phyloP scores from a whole-genome alignment of 2,888 invertebrate species.

The Cantharis rufa region DNA sequence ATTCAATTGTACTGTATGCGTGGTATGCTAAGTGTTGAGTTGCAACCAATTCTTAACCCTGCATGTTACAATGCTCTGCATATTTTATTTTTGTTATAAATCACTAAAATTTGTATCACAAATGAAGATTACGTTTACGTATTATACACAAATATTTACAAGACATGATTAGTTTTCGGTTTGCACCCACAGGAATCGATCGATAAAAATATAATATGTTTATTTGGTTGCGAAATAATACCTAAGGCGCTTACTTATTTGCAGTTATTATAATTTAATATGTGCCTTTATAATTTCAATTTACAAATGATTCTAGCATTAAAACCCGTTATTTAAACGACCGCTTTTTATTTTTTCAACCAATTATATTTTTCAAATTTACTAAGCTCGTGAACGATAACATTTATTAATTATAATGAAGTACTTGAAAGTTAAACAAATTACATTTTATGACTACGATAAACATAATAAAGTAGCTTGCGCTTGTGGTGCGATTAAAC shows the following conservation, averaged over 20 bases:
- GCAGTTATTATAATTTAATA: slow-evolving; percentile 3
- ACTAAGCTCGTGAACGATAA: not conserved
- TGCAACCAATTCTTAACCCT: not conserved
- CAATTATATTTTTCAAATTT: not conserved
- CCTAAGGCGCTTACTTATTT: slow-evolving; percentile 1
- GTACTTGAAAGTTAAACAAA: not conserved
- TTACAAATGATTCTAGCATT: slow-evolving; percentile 3
- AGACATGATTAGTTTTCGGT: not conserved
- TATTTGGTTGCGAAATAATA: not conserved
- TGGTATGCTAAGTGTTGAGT: not conserved
- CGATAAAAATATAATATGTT: not conserved
- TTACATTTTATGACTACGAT: not conserved
- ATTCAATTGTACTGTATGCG: not conserved
- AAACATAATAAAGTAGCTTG: not conserved
- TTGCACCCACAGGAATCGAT: not conserved
- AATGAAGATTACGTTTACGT: not conserved
- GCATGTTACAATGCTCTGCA: not conserved
- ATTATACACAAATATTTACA: not conserved
- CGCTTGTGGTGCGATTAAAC: not conserved
- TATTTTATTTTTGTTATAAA: not conserved
- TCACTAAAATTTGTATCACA: slow-evolving; percentile 14
- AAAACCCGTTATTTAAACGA: slow-evolving; percentile 4
- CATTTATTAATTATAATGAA: not conserved
- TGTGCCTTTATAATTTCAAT: slow-evolving; percentile 3
- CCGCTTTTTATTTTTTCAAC: not conserved